Evolutionary conservation across 2,888 invertebrate genomes (phyloP), one percentile per base, ranked within the genome.

Genomic region (Macrosoma leucophasiata): DNA sequence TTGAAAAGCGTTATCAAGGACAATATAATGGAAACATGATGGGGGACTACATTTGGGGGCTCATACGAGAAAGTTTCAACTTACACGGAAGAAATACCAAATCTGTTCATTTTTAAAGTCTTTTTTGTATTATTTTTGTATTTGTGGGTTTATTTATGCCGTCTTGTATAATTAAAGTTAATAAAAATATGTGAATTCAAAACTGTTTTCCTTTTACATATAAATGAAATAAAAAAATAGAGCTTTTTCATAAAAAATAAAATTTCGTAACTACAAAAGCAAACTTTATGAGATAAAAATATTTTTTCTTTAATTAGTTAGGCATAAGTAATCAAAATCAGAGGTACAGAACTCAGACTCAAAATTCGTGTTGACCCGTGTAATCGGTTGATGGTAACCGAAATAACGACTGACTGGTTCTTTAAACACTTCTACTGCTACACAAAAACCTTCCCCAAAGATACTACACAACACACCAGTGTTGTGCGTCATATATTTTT

Each of bases 1-100:
- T 41, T 26, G 38, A 41, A 29, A 2, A 24, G 7, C 31, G 30
- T 11, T 41, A 39, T 32, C 29, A 39, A 29, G 41, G 36, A 8
- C 38, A 38, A 28, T 36, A 36, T 17, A 39, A 17, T 37, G 37
- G 43, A 29, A 40, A 25, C 33, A 40, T 36, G 39, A 38, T 41
- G 35, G 39, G 39, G 4, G 35, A 45, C 25, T 37, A 33, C 28
- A 36, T 42, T 40, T 40, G 38, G 40, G 33, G 33, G 7, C 33
- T 42, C 23, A 17, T 38, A 15, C 17, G 33, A 40, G 29, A 43
- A 43, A 39, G 20, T 41, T 14, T 17, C 4, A 7, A 21, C 23
- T 20, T 28, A 26, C 33, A 41, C 11, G 13, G 6, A 20, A 30
- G 22, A 23, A 37, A 36, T 13, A 30, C 7, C 11, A 36, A 32